Conservation (phyloP, 2,888 invertebrate species). For the Lathronympha strigana region DNA sequence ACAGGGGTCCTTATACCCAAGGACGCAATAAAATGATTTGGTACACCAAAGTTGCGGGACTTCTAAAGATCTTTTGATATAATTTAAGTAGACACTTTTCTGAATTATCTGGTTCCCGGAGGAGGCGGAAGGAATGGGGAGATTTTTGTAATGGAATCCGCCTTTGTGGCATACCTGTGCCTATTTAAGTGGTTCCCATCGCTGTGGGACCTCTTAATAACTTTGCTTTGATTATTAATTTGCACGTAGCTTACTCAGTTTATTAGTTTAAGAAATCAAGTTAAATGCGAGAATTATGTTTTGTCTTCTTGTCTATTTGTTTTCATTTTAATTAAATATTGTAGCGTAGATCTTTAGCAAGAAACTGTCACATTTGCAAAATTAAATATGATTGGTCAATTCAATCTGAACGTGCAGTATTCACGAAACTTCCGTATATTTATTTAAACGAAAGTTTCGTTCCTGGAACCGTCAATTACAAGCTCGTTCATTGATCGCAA, state of each 20-base stretch:
- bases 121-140: slow-evolving; percentile 1
- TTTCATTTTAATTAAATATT: too few species aligned
- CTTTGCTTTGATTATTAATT: slow-evolving; percentile 6
- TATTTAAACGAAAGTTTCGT: slow-evolving; percentile 19
- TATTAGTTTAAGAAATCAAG: slow-evolving; percentile 2
- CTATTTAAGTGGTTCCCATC: background rate
- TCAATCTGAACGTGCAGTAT: too few species aligned
- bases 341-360: too few species aligned
- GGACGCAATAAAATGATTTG: slow-evolving; percentile 29
- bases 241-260: slow-evolving; percentile 6
- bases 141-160: slow-evolving; percentile 28
- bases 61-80: slow-evolving; percentile 31
- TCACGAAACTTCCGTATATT: too few species aligned
- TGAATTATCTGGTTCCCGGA: slow-evolving; percentile 1
- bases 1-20: slow-evolving; percentile 21
- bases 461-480: slow-evolving; percentile 30
- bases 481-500: slow-evolving; percentile 37
- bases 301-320: too few species aligned
- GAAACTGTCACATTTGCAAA: too few species aligned
- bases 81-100: slow-evolving; percentile 23
- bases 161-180: slow-evolving; percentile 9
- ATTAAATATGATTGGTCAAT: too few species aligned
- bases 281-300: too few species aligned
- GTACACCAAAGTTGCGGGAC: slow-evolving; percentile 16
- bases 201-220: background rate